Evolutionary conservation across 2,888 invertebrate genomes (phyloP).

Genomic region (Himalopsyche japonica): DNA sequence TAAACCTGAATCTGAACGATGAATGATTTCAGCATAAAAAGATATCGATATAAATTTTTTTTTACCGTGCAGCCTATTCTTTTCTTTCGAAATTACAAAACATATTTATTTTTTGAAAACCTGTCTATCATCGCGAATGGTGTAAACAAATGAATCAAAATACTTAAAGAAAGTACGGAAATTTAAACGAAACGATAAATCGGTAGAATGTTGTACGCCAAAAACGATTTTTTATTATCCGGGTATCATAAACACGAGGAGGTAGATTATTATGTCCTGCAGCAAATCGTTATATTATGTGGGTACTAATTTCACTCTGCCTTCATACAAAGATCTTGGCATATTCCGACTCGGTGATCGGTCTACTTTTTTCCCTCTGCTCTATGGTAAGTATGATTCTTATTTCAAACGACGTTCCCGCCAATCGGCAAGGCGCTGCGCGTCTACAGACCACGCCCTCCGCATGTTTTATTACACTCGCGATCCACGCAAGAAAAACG

Average conservation of each 20-base stretch:
- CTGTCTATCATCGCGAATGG: too few relatives aligned
- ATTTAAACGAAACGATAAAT: too few relatives aligned
- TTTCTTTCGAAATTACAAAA: too few relatives aligned
- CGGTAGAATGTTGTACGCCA: too few relatives aligned
- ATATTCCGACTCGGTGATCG: neutral
- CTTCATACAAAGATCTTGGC: neutral
- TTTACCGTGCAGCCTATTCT: too few relatives aligned
- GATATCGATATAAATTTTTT: too few relatives aligned
- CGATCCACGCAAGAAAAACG: neutral
- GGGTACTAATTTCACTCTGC: neutral
- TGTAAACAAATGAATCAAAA: too few relatives aligned
- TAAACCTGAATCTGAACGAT: too few relatives aligned
- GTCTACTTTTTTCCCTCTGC: conserved; percentile 8
- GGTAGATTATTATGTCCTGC: neutral
- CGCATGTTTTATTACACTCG: conserved; percentile 27
- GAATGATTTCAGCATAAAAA: too few relatives aligned
- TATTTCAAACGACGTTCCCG: conserved; percentile 19
- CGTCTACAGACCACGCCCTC: conserved; percentile 26
- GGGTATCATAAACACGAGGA: neutral
- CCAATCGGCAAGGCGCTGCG: conserved; percentile 28
- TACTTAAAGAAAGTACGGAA: too few relatives aligned
- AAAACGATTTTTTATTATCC: neutral
- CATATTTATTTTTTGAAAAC: too few relatives aligned
- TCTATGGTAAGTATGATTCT: conserved; percentile 6
- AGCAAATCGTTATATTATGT: neutral